Evolutionary conservation across 2,797 vertebrate genomes (phyloP).

Genomic region (Thamnophis elegans): DNA sequence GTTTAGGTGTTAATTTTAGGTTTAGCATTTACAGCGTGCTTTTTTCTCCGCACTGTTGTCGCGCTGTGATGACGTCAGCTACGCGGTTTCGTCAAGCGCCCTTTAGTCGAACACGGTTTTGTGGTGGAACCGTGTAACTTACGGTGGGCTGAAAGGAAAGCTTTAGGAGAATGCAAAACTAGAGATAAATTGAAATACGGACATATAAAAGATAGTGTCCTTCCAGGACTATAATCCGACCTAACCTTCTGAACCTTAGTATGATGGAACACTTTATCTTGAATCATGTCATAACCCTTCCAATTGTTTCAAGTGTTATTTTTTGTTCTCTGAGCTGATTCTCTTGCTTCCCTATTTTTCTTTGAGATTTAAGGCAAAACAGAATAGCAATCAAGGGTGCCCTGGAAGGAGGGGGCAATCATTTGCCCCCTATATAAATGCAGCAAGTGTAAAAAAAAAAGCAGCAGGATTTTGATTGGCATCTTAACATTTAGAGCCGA

Average conservation of each 20-base stretch:
- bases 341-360: background rate
- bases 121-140: no score
- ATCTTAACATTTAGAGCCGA: background rate
- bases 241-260: background rate
- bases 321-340: background rate
- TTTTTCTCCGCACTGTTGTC: no score
- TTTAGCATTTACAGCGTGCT: no score
- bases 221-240: background rate
- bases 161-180: background rate
- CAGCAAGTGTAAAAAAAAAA: background rate
- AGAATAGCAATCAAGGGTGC: background rate
- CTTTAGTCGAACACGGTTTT: no score
- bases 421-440: background rate
- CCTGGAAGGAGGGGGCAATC: background rate
- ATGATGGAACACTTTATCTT: background rate
- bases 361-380: background rate
- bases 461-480: background rate
- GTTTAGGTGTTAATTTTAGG: no score
- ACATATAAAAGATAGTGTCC: background rate
- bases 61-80: no score
- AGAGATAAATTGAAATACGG: background rate
- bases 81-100: no score
- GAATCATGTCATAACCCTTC: background rate
- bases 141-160: background rate
- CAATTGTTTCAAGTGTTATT: background rate